A percentile compares a stretch with the other conserved stretches of the same genome.
phyloP scores from a whole-genome alignment of 2,888 invertebrate species.

The Eledone cirrhosa region DNA sequence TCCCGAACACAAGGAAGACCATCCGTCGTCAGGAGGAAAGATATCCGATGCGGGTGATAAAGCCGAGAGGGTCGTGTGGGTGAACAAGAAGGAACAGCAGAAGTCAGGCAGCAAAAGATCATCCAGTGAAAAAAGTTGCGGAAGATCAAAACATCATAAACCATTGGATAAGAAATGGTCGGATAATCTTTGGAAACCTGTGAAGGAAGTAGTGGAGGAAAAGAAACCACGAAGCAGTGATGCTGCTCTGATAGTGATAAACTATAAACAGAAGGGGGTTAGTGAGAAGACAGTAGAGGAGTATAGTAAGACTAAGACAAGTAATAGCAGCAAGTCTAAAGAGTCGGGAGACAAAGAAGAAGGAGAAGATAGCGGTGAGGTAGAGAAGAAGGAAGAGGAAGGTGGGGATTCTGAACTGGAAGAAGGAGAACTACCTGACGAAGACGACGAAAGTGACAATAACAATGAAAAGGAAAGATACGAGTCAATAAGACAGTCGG shows the following conservation, averaged over 20 bases:
- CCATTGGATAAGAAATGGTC: background rate
- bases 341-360: background rate
- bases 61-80: no score
- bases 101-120: background rate
- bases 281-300: no score
- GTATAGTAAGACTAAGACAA: no score
- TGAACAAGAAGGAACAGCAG: no score
- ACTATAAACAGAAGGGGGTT: no score
- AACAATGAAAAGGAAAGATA: background rate
- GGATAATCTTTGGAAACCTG: conserved; percentile 8
- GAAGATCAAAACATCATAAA: background rate
- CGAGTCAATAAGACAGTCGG: background rate
- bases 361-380: background rate
- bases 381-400: background rate
- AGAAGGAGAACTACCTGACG: conserved; percentile 15
- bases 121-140: background rate
- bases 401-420: background rate
- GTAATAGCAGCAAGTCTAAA: no score
- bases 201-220: background rate
- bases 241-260: background rate
- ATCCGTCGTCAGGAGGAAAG: no score
- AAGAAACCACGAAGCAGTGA: background rate
- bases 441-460: background rate
- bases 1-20: background rate
- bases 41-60: no score